A percentile compares a stretch with the other conserved stretches of the same genome.
Evolutionary conservation across 2,888 invertebrate genomes (phyloP).

Genomic region (Dendrolimus pini): DNA sequence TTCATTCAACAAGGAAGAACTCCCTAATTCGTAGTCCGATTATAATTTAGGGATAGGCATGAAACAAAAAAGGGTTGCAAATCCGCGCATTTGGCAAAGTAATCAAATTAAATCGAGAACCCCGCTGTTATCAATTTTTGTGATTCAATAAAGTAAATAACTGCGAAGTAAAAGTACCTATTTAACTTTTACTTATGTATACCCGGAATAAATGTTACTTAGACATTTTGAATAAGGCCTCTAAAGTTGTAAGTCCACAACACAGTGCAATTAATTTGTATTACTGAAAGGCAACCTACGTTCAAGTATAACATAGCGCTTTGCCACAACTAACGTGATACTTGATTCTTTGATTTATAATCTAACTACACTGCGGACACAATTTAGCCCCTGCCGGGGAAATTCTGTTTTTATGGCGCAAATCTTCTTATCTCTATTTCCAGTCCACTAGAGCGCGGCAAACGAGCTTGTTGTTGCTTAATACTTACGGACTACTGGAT

Average conservation of each 20-base stretch:
- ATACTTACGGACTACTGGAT: not conserved
- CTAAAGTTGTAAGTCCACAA: too few relatives aligned
- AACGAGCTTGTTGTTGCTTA: slow-evolving; percentile 20
- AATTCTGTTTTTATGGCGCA: slow-evolving; percentile 49
- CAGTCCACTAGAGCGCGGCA: slow-evolving; percentile 35
- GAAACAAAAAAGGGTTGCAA: slow-evolving; percentile 47
- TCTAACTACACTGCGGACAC: too few relatives aligned
- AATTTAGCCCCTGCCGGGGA: slow-evolving; percentile 18
- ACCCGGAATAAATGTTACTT: too few relatives aligned
- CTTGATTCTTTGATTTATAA: too few relatives aligned
- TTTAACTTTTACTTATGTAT: not conserved
- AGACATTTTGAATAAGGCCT: too few relatives aligned
- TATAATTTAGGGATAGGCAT: slow-evolving; percentile 16
- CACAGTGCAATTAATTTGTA: too few relatives aligned
- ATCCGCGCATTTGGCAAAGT: slow-evolving; percentile 8
- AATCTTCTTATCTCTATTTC: slow-evolving; percentile 64
- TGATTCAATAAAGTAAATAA: not conserved
- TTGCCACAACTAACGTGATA: too few relatives aligned
- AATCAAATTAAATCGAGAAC: not conserved
- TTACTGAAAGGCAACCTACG: too few relatives aligned
- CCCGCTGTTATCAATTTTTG: not conserved
- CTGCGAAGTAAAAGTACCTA: not conserved
- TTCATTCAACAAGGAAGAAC: not conserved
- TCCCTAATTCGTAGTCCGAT: not conserved
- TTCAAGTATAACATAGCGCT: too few relatives aligned